phyloP scores from a whole-genome alignment of 2,113 vertebrate genomes.

The Silurus meridionalis region DNA sequence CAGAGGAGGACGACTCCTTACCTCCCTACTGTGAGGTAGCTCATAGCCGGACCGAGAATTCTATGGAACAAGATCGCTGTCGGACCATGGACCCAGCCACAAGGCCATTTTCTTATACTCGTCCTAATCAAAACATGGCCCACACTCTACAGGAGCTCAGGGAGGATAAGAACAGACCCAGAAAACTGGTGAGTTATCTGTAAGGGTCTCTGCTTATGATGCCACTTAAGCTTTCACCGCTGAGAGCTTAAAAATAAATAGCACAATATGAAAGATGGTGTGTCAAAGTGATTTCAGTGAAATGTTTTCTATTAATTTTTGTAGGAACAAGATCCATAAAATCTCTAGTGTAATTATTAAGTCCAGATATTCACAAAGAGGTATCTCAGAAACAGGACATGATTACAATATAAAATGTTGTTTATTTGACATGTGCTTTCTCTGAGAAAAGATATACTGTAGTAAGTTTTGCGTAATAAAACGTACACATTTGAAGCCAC shows the following conservation, averaged over 20 bases:
- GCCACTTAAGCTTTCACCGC: not conserved
- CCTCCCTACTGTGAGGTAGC: conserved; percentile 86
- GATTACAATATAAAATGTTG: not conserved
- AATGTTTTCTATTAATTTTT: not conserved
- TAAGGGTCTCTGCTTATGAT: conserved; percentile 51
- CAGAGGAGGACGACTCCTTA: conserved; percentile 81
- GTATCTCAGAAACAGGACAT: not conserved
- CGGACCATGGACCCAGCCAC: conserved; percentile 58
- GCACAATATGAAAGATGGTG: not conserved
- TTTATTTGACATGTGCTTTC: not conserved
- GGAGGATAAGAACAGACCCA: conserved; percentile 83
- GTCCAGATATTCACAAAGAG: not conserved
- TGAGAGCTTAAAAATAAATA: not conserved
- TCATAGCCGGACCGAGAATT: conserved; percentile 69
- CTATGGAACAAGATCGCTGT: conserved; percentile 51
- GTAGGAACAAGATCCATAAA: not conserved
- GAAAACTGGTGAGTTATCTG: conserved; percentile 87
- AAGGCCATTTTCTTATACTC: conserved; percentile 77
- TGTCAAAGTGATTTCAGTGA: not conserved
- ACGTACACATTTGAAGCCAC: not conserved
- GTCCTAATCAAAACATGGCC: conserved; percentile 74
- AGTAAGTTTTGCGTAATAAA: not conserved
- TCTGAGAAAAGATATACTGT: not conserved
- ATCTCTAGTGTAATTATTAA: not conserved
- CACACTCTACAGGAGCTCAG: conserved; percentile 81